Evolutionary conservation across 1,140 invertebrate species (phyloP).

Genomic region (Anthonomus grandis): DNA sequence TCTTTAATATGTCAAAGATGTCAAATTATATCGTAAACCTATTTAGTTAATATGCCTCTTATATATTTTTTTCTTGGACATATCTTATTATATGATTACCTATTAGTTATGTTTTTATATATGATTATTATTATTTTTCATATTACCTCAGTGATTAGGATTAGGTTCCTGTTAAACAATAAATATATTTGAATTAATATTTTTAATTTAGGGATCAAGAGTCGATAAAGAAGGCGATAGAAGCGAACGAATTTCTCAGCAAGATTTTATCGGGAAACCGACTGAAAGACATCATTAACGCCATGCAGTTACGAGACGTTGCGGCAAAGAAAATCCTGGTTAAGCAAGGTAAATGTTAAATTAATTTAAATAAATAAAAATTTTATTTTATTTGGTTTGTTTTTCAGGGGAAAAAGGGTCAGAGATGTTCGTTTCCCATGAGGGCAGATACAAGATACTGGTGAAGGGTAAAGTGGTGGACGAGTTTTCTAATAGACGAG

Average conservation of each 20-base stretch:
- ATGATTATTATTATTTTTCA: neutral
- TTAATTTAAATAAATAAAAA: neutral
- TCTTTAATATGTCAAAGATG: too few relatives aligned
- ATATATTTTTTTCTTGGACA: neutral
- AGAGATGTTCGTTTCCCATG: conserved; percentile 37
- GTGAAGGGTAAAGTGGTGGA: conserved; percentile 31
- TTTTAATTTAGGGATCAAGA: conserved; percentile 31
- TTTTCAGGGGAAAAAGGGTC: conserved; percentile 31
- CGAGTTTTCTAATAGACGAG: conserved; percentile 29
- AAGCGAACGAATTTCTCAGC: conserved; percentile 37
- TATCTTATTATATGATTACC: neutral
- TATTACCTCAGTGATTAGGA: neutral
- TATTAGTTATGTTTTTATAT: neutral
- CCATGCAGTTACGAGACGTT: conserved; percentile 33
- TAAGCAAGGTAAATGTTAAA: conserved; percentile 33
- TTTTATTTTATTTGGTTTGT: neutral
- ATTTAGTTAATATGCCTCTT: neutral
- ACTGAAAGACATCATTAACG: conserved; percentile 33
- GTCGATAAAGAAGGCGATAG: conserved; percentile 35
- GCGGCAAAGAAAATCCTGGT: conserved; percentile 31
- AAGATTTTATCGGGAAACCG: conserved; percentile 32
- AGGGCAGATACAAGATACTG: conserved; percentile 28
- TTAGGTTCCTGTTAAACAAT: neutral
- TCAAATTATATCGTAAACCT: neutral
- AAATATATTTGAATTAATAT: neutral